Evolutionary conservation across 2,888 invertebrate genomes (phyloP).

Genomic region (Metopia argyrocephala): DNA sequence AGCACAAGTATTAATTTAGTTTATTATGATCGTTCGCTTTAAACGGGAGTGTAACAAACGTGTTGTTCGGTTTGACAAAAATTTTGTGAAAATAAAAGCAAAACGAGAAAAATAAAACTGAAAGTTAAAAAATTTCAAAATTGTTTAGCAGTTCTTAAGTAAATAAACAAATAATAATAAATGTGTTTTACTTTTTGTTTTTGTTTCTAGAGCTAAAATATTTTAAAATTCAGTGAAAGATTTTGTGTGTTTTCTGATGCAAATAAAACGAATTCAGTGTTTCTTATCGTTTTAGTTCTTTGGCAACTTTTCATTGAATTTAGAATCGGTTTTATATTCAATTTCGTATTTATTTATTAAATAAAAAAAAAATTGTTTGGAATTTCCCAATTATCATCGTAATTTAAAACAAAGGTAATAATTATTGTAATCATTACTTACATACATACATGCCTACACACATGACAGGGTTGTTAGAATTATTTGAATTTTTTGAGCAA

Average conservation of each 20-base stretch:
- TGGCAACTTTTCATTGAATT: neutral
- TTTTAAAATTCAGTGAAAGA: slow-evolving; percentile 6
- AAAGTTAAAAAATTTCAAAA: slow-evolving; percentile 33
- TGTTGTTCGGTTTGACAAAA: no score
- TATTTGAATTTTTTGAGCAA: no score
- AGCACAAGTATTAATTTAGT: no score
- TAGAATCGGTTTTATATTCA: neutral
- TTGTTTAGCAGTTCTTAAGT: slow-evolving; percentile 30
- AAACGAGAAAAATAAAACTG: slow-evolving; percentile 21
- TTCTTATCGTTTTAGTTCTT: neutral
- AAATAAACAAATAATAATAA: neutral
- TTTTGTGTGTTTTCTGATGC: neutral
- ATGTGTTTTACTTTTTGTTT: neutral
- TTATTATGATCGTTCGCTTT: no score
- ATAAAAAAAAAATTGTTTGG: neutral
- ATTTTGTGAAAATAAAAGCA: neutral
- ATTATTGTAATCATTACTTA: neutral
- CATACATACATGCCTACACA: neutral
- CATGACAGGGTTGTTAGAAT: neutral
- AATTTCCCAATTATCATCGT: neutral
- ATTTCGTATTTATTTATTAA: neutral
- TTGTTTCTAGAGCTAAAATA: neutral
- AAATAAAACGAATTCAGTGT: neutral
- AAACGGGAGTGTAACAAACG: no score
- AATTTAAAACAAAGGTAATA: neutral